A percentile compares a stretch with the other conserved stretches of the same genome.
Evolutionary conservation across 2,888 invertebrate genomes (phyloP).

Genomic region (Chaetogeoica ovagalla): DNA sequence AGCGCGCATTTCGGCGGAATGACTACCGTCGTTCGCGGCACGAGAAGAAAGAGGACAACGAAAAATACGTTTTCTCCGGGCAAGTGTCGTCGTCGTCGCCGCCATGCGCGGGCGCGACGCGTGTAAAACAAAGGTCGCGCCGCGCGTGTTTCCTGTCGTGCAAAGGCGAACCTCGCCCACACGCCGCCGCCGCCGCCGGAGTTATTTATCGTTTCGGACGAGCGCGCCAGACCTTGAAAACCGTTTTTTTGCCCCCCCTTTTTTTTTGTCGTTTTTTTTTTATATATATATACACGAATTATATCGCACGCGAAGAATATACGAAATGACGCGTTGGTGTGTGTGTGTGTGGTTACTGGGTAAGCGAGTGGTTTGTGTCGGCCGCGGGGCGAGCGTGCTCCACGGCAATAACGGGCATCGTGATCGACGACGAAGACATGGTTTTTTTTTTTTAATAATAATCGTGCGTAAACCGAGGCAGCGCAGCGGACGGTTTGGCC

Average conservation of each 20-base stretch:
- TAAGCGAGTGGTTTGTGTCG: neutral
- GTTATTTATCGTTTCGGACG: no score
- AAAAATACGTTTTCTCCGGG: neutral
- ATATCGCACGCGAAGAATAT: no score
- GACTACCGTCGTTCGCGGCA: neutral
- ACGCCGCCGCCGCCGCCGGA: conserved; percentile 7
- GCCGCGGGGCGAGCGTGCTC: conserved; percentile 15
- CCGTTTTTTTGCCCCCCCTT: no score
- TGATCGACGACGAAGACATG: no score
- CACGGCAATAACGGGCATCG: neutral
- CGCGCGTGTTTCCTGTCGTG: conserved; percentile 45
- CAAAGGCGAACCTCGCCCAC: conserved; percentile 31
- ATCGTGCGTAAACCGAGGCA: neutral
- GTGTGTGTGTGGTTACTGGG: no score
- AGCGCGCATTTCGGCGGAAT: conserved; percentile 41
- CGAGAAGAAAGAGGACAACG: neutral
- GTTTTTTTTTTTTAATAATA: neutral
- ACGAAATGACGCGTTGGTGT: neutral
- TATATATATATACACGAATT: no score
- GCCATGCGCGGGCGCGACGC: neutral
- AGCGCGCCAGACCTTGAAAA: no score
- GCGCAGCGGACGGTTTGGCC: no score
- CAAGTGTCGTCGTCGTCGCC: neutral
- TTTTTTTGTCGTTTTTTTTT: no score
- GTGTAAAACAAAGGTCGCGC: neutral